phyloP scores from a whole-genome alignment of 2,888 invertebrate species.

The Conus canariensis region DNA sequence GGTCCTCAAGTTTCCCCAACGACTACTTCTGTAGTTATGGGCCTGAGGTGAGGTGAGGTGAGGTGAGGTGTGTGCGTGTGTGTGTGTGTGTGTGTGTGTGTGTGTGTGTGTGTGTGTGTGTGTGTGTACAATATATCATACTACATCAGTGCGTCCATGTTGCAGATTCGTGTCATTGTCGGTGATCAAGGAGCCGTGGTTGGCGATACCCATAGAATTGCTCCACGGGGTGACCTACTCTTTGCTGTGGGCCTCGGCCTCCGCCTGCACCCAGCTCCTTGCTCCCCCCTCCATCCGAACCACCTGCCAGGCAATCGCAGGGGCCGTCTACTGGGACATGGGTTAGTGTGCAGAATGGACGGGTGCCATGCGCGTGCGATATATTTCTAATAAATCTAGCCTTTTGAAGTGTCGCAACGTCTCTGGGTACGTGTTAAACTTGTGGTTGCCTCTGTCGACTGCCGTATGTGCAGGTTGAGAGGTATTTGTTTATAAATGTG shows the following conservation, averaged over 20 bases:
- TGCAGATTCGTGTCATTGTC: conserved; percentile 79
- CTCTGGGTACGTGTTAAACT: neutral
- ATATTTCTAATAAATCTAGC: neutral
- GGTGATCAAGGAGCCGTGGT: conserved; percentile 88
- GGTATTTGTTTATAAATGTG: too few relatives aligned
- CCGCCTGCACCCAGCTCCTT: conserved; percentile 84
- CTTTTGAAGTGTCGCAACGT: neutral
- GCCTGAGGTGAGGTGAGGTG: too few relatives aligned
- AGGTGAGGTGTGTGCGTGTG: too few relatives aligned
- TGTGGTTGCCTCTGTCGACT: neutral
- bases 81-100: too few relatives aligned
- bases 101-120: too few relatives aligned
- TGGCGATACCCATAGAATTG: conserved; percentile 90
- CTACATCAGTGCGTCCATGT: neutral
- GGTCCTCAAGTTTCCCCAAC: too few relatives aligned
- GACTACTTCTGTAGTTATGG: too few relatives aligned
- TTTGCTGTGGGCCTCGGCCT: conserved; percentile 93
- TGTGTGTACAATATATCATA: neutral
- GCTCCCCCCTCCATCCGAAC: conserved; percentile 48
- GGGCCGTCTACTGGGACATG: conserved; percentile 53
- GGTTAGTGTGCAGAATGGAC: conserved; percentile 38
- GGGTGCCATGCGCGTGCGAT: neutral
- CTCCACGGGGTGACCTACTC: conserved; percentile 93
- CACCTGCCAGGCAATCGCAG: conserved; percentile 50
- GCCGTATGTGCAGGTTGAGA: too few relatives aligned